Conservation (phyloP, 2,888 invertebrate species). For the Lepidochitona cinerea region DNA sequence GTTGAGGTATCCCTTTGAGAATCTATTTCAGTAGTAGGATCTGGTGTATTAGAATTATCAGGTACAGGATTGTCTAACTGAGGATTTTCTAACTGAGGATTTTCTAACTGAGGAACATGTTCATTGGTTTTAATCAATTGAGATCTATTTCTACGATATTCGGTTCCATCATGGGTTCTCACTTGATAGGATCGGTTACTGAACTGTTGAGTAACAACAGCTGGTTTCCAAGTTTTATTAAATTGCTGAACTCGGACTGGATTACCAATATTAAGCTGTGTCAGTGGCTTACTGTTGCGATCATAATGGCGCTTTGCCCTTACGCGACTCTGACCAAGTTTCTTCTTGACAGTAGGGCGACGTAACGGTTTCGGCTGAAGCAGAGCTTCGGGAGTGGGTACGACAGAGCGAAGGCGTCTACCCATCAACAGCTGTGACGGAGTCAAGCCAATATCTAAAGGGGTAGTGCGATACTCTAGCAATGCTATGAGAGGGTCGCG, state of each 20-base stretch:
- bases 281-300: background rate
- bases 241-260: background rate
- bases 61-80: no score
- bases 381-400: background rate
- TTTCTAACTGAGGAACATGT: no score
- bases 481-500: background rate
- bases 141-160: no score
- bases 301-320: background rate
- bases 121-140: no score
- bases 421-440: background rate
- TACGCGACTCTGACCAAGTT: background rate
- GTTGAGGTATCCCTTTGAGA: no score
- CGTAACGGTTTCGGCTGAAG: background rate
- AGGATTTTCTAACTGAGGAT: no score
- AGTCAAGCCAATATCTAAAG: background rate
- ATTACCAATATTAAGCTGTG: background rate
- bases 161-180: no score
- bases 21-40: no score
- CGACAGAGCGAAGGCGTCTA: background rate
- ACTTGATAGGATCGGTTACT: no score
- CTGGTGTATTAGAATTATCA: no score
- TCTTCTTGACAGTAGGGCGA: background rate
- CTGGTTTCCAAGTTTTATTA: background rate
- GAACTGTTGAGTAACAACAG: no score
- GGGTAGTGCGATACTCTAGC: background rate